These are phyloP conservation scores for Sphaeramia orbicularis DNA, from an alignment of 2,797 vertebrate species.

Conservation along the genomic window DNA sequence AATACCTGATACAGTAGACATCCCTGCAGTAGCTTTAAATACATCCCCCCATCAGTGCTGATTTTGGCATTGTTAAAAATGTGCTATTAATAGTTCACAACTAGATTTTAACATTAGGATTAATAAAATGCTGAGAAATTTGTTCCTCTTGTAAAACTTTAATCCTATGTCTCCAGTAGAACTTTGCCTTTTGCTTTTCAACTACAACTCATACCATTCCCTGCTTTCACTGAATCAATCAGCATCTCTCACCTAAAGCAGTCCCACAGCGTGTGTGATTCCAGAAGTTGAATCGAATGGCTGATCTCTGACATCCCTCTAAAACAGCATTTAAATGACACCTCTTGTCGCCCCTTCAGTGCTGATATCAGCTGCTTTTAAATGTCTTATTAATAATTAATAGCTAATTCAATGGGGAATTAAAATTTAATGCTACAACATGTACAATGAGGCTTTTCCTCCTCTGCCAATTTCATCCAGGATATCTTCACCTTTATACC, in stretches of 20 bases:
- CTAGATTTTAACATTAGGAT: no score
- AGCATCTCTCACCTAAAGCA: neutral
- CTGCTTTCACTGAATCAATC: no score
- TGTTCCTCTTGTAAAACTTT: no score
- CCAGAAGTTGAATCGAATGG: conserved; percentile 9
- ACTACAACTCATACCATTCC: no score
- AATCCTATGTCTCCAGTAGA: no score
- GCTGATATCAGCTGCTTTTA: neutral
- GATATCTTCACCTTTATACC: conserved; percentile 72
- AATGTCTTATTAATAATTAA: neutral
- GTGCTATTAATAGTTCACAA: no score
- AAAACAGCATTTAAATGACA: neutral
- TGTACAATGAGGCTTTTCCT: neutral
- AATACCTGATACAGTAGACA: no score
- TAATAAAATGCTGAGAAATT: no score
- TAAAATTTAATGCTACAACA: conserved; percentile 18
- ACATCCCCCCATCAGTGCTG: no score
- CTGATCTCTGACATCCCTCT: neutral
- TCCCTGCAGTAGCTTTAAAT: no score
- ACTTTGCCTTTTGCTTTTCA: no score
- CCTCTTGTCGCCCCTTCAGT: neutral
- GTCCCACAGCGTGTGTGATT: neutral
- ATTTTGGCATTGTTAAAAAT: no score
- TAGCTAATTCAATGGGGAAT: neutral
- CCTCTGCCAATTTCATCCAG: neutral